These are phyloP conservation scores for Drosophila siamana DNA, from an alignment of 2,888 invertebrate genomes.

Conservation along the genomic window DNA sequence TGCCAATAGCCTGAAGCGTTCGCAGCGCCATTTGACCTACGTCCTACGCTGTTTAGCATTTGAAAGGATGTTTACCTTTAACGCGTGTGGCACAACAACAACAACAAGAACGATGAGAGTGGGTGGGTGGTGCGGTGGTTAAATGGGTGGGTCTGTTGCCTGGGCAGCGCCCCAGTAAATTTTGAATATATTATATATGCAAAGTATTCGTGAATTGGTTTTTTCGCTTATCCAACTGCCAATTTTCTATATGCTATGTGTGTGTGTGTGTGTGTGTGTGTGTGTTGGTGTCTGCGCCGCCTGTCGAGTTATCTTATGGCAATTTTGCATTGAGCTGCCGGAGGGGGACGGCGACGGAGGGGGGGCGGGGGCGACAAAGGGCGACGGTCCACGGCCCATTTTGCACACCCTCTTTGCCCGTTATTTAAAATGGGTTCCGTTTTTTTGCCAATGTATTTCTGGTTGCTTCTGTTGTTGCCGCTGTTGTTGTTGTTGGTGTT, in stretches of 20 bases:
- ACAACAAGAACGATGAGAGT: no score
- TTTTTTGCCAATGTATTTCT: conserved; percentile 40
- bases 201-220: conserved; percentile 86
- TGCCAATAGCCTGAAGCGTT: conserved; percentile 51
- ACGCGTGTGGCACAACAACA: conserved; percentile 69
- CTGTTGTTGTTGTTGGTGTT: conserved; percentile 41
- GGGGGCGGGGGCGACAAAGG: conserved; percentile 25
- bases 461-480: conserved; percentile 5
- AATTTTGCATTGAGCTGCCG: conserved; percentile 64
- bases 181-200: conserved; percentile 85
- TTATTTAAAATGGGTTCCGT: conserved; percentile 78
- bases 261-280: conserved; percentile 41
- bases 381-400: conserved; percentile 75
- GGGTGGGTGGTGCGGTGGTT: conserved; percentile 7
- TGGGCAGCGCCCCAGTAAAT: conserved; percentile 75
- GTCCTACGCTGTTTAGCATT: conserved; percentile 58
- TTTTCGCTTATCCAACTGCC: conserved; percentile 84
- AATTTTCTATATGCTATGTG: conserved; percentile 76
- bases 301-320: conserved; percentile 81
- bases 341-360: background rate
- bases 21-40: conserved; percentile 68
- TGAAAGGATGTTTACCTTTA: conserved; percentile 83
- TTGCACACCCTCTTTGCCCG: conserved; percentile 70
- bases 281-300: conserved; percentile 57
- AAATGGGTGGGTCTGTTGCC: conserved; percentile 47